Percentiles rank a stretch among this genome's conserved stretches.
phyloP scores from a whole-genome alignment of 2,888 invertebrate species.

The Dione vanillae region DNA sequence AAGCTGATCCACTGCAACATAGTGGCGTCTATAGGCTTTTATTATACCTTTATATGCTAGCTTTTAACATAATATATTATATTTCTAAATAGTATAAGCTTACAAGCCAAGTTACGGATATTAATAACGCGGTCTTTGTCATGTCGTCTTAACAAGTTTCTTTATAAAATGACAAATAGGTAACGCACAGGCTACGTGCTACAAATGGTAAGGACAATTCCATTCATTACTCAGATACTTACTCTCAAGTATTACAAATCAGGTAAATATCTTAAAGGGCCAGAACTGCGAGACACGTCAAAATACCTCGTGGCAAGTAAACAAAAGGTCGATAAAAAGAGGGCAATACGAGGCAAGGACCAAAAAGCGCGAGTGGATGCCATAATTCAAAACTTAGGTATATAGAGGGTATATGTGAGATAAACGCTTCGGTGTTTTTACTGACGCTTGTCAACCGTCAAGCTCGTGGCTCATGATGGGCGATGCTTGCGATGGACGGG shows the following conservation, averaged over 20 bases:
- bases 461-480: constrained; percentile 77
- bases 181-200: constrained; percentile 43
- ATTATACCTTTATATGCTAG: background rate
- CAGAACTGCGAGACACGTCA: constrained; percentile 46
- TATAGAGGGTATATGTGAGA: constrained; percentile 49
- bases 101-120: background rate
- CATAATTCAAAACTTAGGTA: constrained; percentile 75
- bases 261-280: constrained; percentile 44
- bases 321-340: constrained; percentile 63
- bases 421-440: constrained; percentile 66
- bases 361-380: constrained; percentile 53
- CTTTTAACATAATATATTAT: background rate
- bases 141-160: constrained; percentile 28
- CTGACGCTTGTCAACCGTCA: constrained; percentile 80
- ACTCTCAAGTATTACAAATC: constrained; percentile 39
- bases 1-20: too few species aligned
- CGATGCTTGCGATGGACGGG: constrained; percentile 78
- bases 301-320: constrained; percentile 57
- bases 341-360: constrained; percentile 47
- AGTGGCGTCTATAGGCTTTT: too few species aligned
- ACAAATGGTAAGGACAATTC: constrained; percentile 46
- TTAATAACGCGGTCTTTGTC: constrained; percentile 14
- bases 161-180: constrained; percentile 39
- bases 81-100: too few species aligned
- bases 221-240: constrained; percentile 47